These are phyloP conservation scores for Cyanoramphus novaezelandiae DNA, from an alignment of 2,113 vertebrate species.

Conservation along the genomic window DNA sequence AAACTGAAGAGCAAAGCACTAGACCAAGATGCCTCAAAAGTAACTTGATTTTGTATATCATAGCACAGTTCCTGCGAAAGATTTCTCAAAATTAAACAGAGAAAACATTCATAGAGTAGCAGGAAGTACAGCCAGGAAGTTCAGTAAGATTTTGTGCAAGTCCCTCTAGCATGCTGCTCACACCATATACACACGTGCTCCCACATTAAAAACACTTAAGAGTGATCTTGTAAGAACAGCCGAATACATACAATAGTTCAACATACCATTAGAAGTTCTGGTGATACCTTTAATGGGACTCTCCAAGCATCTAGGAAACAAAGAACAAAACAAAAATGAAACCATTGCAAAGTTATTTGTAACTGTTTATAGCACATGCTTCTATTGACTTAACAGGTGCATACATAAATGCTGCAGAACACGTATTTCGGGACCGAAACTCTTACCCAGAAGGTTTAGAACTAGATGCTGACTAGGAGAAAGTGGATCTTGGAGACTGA, in stretches of 20 bases:
- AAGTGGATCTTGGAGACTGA: conserved; percentile 87
- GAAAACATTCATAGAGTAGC: background rate
- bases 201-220: background rate
- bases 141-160: background rate
- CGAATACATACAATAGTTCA: background rate
- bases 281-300: conserved; percentile 88
- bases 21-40: background rate
- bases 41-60: background rate
- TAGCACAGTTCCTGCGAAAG: background rate
- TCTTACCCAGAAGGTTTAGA: conserved; percentile 85
- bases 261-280: conserved; percentile 89
- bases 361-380: background rate
- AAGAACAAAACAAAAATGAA: background rate
- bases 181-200: background rate
- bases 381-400: background rate
- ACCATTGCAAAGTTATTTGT: accelerated
- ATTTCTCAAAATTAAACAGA: background rate
- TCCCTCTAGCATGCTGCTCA: background rate
- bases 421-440: background rate
- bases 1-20: background rate
- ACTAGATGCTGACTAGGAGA: conserved; percentile 87
- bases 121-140: background rate
- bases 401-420: background rate
- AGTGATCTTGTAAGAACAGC: background rate
- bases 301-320: conserved; percentile 86